Evolutionary conservation across 2,888 invertebrate genomes (phyloP).

Genomic region (Erpobdella octoculata): DNA sequence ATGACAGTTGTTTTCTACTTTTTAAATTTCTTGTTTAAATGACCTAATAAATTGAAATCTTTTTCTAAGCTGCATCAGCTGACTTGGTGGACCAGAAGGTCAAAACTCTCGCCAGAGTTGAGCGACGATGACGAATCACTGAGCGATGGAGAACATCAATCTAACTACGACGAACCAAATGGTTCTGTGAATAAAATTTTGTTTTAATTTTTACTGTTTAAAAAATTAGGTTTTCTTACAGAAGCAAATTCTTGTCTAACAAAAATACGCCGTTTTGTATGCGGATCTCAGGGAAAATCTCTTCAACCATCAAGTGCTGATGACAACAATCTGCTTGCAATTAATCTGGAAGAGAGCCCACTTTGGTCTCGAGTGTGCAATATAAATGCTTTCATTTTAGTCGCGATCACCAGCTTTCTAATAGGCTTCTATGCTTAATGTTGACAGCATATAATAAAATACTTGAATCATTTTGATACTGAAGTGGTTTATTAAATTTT

Average conservation of each 20-base stretch:
- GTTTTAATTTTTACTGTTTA: neutral
- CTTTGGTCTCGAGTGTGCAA: constrained; percentile 39
- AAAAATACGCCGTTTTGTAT: constrained; percentile 39
- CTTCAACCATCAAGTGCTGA: constrained; percentile 40
- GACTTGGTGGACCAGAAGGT: constrained; percentile 41
- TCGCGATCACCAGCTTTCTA: constrained; percentile 42
- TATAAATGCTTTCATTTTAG: constrained; percentile 39
- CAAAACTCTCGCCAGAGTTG: constrained; percentile 34
- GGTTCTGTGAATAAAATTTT: too few relatives aligned
- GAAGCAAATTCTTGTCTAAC: neutral
- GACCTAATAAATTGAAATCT: neutral
- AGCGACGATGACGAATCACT: constrained; percentile 32
- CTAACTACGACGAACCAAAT: too few relatives aligned
- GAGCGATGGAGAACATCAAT: too few relatives aligned
- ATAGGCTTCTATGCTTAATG: constrained; percentile 42
- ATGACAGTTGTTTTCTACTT: neutral
- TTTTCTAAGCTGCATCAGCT: constrained; percentile 36
- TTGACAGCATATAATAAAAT: too few relatives aligned
- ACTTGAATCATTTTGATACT: too few relatives aligned
- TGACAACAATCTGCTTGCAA: constrained; percentile 38
- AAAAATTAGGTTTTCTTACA: neutral
- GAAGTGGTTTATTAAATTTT: too few relatives aligned
- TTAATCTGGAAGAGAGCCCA: constrained; percentile 43
- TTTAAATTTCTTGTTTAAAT: too few relatives aligned
- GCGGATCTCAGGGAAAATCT: constrained; percentile 38